These are phyloP conservation scores for Bryconaethiops microstoma DNA, from an alignment of 2,797 vertebrate genomes.

Conservation along the genomic window DNA sequence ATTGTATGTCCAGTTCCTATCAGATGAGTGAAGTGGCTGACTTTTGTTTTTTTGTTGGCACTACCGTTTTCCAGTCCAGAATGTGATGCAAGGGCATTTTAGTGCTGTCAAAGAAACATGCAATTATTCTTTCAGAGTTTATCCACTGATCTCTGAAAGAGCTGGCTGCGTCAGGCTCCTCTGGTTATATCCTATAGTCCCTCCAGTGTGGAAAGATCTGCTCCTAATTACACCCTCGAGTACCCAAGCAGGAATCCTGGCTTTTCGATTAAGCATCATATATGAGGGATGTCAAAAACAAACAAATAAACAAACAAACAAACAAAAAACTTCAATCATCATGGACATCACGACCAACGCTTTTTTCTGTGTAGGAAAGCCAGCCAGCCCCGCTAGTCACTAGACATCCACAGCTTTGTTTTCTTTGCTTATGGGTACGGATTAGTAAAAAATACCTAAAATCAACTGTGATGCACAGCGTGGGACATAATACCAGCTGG, in stretches of 20 bases:
- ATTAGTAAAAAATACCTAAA: constrained; percentile 26
- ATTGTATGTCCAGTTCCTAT: neutral
- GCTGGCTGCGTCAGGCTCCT: constrained; percentile 41
- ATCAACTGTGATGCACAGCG: neutral
- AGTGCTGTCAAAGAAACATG: constrained; percentile 60
- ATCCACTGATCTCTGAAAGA: constrained; percentile 53
- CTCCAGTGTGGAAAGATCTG: constrained; percentile 57
- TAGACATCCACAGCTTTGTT: neutral
- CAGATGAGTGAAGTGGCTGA: neutral
- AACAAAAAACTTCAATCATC: neutral
- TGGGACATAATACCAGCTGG: neutral
- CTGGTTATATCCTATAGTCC: constrained; percentile 58
- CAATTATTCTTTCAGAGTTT: constrained; percentile 65
- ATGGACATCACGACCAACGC: neutral
- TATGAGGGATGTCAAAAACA: constrained; percentile 32
- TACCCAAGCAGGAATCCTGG: constrained; percentile 44
- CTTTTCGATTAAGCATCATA: constrained; percentile 49
- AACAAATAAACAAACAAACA: neutral
- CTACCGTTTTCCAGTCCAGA: neutral
- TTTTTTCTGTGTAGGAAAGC: neutral
- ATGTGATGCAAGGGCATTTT: constrained; percentile 35
- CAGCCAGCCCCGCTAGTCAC: constrained; percentile 11
- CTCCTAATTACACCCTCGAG: constrained; percentile 69
- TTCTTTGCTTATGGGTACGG: constrained; percentile 12
- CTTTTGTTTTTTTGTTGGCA: constrained; percentile 3